phyloP scores from a whole-genome alignment of 1,140 invertebrate genomes.

The Aphaenogaster floridana region DNA sequence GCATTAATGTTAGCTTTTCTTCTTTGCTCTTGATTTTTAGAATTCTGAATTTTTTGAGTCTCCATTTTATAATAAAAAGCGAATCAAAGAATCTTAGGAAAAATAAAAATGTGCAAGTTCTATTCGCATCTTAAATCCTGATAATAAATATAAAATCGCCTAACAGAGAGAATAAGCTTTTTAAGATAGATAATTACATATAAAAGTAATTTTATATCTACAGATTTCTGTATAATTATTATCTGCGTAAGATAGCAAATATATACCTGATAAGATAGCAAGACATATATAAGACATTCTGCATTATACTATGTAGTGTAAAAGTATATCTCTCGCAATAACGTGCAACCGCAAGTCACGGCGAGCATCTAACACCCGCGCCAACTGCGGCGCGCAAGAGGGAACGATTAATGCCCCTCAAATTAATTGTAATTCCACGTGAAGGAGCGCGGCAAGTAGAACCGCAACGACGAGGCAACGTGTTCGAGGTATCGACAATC shows the following conservation, averaged over 20 bases:
- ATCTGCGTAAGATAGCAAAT: neutral
- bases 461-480: slow-evolving; percentile 46
- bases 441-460: slow-evolving; percentile 10
- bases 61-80: neutral
- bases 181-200: neutral
- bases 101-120: neutral
- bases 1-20: neutral
- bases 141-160: neutral
- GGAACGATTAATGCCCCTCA: slow-evolving; percentile 54
- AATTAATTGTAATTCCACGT: slow-evolving; percentile 47
- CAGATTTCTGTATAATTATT: neutral
- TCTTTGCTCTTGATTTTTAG: neutral
- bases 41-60: neutral
- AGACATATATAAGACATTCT: neutral
- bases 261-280: neutral
- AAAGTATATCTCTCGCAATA: slow-evolving; percentile 37
- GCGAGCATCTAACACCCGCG: slow-evolving; percentile 20
- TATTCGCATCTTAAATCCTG: neutral
- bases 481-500: slow-evolving; percentile 66
- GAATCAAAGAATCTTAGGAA: neutral
- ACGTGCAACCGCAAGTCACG: slow-evolving; percentile 9
- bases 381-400: slow-evolving; percentile 19
- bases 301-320: neutral
- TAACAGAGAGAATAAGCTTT: neutral
- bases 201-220: neutral